Conservation (phyloP, 2,888 invertebrate genomes). For the Drosophila prostipennis region DNA sequence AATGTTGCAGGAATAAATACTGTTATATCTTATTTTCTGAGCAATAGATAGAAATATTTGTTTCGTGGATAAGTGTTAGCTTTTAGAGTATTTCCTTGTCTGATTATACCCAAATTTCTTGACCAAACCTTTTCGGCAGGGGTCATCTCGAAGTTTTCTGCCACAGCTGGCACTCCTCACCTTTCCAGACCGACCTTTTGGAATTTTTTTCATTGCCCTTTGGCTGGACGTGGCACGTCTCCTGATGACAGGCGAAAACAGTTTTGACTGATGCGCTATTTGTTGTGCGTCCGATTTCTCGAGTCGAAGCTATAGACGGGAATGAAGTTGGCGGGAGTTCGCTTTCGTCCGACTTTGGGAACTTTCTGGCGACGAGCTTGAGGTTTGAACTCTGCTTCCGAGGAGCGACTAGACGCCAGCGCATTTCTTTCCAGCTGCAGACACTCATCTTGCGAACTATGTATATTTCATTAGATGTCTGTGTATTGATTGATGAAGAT, state of each 20-base stretch:
- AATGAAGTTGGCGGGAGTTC: not conserved
- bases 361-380: conserved; percentile 59
- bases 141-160: conserved; percentile 23
- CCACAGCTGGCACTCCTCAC: conserved; percentile 4
- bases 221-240: conserved; percentile 65
- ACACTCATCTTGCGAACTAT: conserved; percentile 31
- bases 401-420: conserved; percentile 23
- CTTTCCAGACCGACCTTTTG: not conserved
- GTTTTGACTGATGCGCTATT: conserved; percentile 77
- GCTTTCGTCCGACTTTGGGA: conserved; percentile 38
- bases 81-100: not conserved
- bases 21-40: too few relatives aligned
- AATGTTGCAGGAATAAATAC: too few relatives aligned
- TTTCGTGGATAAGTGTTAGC: too few relatives aligned
- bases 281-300: conserved; percentile 55
- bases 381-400: conserved; percentile 58
- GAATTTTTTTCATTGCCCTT: conserved; percentile 12
- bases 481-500: conserved; percentile 68
- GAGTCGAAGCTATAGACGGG: conserved; percentile 1
- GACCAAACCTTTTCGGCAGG: not conserved
- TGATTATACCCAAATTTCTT: not conserved
- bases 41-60: too few relatives aligned
- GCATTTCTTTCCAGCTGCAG: conserved; percentile 29
- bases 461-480: conserved; percentile 69
- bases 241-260: conserved; percentile 76